Evolutionary conservation across 2,113 vertebrate genomes (phyloP).

Genomic region (Caretta caretta): DNA sequence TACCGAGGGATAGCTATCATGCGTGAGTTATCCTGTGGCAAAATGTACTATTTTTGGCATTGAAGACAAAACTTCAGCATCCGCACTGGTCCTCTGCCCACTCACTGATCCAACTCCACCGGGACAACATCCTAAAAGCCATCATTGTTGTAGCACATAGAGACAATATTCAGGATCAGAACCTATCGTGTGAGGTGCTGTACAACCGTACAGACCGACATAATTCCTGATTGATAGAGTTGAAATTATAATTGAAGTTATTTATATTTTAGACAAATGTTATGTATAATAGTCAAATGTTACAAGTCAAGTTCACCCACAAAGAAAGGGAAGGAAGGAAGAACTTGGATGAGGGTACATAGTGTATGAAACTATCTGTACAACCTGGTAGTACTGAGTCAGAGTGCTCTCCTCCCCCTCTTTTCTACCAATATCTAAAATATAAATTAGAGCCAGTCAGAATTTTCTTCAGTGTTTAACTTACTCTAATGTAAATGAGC

Average conservation of each 20-base stretch:
- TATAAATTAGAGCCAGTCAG: neutral
- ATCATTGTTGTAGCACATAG: accelerated
- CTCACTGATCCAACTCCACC: accelerated
- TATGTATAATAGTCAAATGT: accelerated
- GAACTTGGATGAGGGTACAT: neutral
- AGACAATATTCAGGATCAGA: accelerated
- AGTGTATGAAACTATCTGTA: neutral
- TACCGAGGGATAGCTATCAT: accelerated
- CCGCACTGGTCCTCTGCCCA: accelerated
- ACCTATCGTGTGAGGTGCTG: accelerated
- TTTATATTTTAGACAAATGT: neutral
- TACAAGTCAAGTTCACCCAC: accelerated
- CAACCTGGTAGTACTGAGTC: neutral
- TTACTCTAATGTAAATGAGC: neutral
- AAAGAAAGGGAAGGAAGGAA: neutral
- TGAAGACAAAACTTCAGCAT: neutral
- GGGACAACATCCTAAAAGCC: accelerated
- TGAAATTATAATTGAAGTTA: accelerated
- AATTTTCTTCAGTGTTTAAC: neutral
- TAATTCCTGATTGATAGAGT: accelerated
- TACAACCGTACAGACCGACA: accelerated
- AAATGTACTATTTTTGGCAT: neutral
- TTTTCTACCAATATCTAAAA: neutral
- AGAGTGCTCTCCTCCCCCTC: neutral
- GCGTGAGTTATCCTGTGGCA: neutral